Evolutionary conservation across 2,888 invertebrate genomes (phyloP).

Genomic region (Caenorhabditis imperialis): DNA sequence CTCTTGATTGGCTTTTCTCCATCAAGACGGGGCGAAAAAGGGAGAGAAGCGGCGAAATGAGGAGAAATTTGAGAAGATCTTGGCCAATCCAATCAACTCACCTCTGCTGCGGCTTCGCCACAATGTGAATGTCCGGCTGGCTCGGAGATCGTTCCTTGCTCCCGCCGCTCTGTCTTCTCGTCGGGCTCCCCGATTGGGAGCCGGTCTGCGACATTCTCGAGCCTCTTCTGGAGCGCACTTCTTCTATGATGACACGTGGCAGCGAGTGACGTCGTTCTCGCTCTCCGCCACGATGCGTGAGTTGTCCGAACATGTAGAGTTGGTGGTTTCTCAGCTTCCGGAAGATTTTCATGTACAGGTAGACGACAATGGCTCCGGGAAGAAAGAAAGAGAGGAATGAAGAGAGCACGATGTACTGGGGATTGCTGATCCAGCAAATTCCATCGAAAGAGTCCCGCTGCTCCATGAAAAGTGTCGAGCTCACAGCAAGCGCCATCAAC

Average conservation of each 20-base stretch:
- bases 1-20: slow-evolving; percentile 42
- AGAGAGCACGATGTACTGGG: slow-evolving; percentile 70
- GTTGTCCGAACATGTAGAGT: slow-evolving; percentile 69
- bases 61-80: slow-evolving; percentile 4
- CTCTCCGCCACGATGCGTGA: slow-evolving; percentile 51
- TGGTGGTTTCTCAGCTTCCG: slow-evolving; percentile 67
- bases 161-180: slow-evolving; percentile 59
- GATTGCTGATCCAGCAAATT: slow-evolving; percentile 71
- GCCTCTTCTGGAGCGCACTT: slow-evolving; percentile 67
- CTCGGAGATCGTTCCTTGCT: slow-evolving; percentile 68
- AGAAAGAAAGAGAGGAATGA: slow-evolving; percentile 70
- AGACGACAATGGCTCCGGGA: slow-evolving; percentile 68
- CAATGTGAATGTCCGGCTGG: slow-evolving; percentile 69
- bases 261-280: slow-evolving; percentile 59
- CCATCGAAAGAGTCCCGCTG: slow-evolving; percentile 31
- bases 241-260: slow-evolving; percentile 70
- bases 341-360: slow-evolving; percentile 71
- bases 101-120: slow-evolving; percentile 66
- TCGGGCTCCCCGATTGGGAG: slow-evolving; percentile 65
- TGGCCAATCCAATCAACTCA: slow-evolving; percentile 47
- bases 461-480: slow-evolving; percentile 68
- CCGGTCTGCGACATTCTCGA: slow-evolving; percentile 67
- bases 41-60: slow-evolving; percentile 8
- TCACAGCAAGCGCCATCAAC: slow-evolving; percentile 68
- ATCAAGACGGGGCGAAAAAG: slow-evolving; percentile 14